Conservation (phyloP, 2,888 invertebrate species). For the Mythimna vitellina region DNA sequence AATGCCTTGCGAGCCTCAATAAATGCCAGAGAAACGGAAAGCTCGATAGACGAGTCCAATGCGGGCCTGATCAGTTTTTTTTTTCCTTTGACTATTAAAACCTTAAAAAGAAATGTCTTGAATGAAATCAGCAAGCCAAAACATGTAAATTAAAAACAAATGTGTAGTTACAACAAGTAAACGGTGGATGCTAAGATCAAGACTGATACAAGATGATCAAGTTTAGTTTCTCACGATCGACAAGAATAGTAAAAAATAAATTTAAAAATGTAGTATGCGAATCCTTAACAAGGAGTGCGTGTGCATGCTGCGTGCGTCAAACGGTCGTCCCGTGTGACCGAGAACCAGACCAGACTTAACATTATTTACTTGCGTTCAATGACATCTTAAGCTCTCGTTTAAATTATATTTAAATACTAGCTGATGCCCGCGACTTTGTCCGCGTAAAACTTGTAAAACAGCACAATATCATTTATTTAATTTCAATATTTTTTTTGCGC, state of each 20-base stretch:
- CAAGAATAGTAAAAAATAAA: constrained; percentile 75
- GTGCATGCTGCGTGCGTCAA: constrained; percentile 76
- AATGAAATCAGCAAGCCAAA: constrained; percentile 70
- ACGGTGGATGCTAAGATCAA: constrained; percentile 58
- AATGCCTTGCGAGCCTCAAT: too few species aligned
- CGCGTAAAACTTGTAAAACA: too few species aligned
- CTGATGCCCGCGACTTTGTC: not conserved
- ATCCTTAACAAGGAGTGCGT: constrained; percentile 76
- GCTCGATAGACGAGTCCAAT: too few species aligned
- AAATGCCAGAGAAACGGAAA: too few species aligned
- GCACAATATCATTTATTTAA: too few species aligned
- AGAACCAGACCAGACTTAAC: constrained; percentile 74
- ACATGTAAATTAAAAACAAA: constrained; percentile 73
- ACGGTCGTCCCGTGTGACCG: constrained; percentile 79
- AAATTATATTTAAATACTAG: constrained; percentile 37
- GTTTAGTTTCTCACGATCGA: constrained; percentile 86
- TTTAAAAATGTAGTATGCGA: constrained; percentile 78
- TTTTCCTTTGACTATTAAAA: not conserved
- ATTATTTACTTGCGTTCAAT: constrained; percentile 62
- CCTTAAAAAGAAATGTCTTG: constrained; percentile 58
- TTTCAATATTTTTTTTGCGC: too few species aligned
- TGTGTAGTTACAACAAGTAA: constrained; percentile 70
- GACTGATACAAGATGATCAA: constrained; percentile 71
- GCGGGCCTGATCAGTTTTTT: not conserved
- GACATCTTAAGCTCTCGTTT: constrained; percentile 62